These are phyloP conservation scores for Oligia strigilis DNA, from an alignment of 2,888 invertebrate genomes.

Conservation along the genomic window DNA sequence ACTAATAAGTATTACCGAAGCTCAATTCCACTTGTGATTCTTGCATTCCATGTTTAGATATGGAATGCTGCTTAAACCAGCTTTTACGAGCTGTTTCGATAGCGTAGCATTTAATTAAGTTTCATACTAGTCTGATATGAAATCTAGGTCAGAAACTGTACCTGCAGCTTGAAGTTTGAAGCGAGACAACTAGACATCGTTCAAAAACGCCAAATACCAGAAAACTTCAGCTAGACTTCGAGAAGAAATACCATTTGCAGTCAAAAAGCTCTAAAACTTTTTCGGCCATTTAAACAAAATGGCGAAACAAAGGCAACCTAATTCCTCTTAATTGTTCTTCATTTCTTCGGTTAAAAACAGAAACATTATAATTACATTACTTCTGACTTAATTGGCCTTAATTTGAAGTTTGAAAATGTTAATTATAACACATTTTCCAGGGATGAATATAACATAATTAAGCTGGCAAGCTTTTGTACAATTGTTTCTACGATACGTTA, in stretches of 20 bases:
- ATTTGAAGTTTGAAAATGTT: constrained; percentile 58
- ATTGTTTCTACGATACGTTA: constrained; percentile 50
- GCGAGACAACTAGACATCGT: constrained; percentile 7
- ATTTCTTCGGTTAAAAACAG: constrained; percentile 51
- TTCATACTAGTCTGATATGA: constrained; percentile 30
- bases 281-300: constrained; percentile 23
- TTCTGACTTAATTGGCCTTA: constrained; percentile 55
- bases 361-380: constrained; percentile 58
- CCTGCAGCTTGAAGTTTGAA: constrained; percentile 38
- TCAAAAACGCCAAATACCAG: constrained; percentile 17
- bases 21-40: constrained; percentile 37
- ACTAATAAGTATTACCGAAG: constrained; percentile 25
- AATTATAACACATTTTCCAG: constrained; percentile 35
- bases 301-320: constrained; percentile 36
- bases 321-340: constrained; percentile 53
- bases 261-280: constrained; percentile 21
- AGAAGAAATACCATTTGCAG: constrained; percentile 5
- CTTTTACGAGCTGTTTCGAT: constrained; percentile 27
- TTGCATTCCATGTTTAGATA: constrained; percentile 26
- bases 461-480: constrained; percentile 40
- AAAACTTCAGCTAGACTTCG: constrained; percentile 11
- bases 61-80: constrained; percentile 33
- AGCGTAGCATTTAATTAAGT: constrained; percentile 33
- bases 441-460: constrained; percentile 43
- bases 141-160: constrained; percentile 54